A percentile compares a stretch with the other conserved stretches of the same genome.
Conservation (phyloP, 2,888 invertebrate genomes). For the Ferrisia virgata region DNA sequence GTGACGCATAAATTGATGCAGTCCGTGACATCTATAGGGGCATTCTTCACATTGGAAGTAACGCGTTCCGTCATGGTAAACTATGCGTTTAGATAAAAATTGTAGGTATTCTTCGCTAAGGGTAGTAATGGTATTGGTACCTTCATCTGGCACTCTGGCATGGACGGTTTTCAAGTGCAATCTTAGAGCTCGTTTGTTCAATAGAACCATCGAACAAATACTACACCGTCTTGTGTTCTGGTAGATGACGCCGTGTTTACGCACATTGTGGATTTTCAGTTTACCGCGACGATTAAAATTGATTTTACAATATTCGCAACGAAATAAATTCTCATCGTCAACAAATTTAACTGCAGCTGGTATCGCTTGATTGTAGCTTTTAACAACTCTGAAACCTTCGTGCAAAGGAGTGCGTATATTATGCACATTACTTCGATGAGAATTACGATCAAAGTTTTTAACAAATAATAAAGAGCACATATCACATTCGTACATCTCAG, state of each 20-base stretch:
- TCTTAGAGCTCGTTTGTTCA: neutral
- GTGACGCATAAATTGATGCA: neutral
- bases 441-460: neutral
- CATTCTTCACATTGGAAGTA: constrained; percentile 17
- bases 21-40: neutral
- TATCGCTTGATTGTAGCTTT: neutral
- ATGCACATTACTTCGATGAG: neutral
- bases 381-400: neutral
- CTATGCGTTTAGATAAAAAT: neutral
- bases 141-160: neutral
- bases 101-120: neutral
- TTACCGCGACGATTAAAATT: neutral
- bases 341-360: neutral
- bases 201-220: neutral
- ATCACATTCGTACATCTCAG: neutral
- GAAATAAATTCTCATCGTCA: neutral
- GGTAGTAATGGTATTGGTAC: neutral
- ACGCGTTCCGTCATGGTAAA: neutral
- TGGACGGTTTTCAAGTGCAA: neutral
- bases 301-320: neutral
- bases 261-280: neutral
- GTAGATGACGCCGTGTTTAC: neutral
- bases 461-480: neutral
- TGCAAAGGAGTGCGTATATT: neutral
- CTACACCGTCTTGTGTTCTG: neutral